Evolutionary conservation across 2,888 invertebrate species (phyloP), one percentile per base, ranked within the genome.

Genomic region (Pandemis heparana): DNA sequence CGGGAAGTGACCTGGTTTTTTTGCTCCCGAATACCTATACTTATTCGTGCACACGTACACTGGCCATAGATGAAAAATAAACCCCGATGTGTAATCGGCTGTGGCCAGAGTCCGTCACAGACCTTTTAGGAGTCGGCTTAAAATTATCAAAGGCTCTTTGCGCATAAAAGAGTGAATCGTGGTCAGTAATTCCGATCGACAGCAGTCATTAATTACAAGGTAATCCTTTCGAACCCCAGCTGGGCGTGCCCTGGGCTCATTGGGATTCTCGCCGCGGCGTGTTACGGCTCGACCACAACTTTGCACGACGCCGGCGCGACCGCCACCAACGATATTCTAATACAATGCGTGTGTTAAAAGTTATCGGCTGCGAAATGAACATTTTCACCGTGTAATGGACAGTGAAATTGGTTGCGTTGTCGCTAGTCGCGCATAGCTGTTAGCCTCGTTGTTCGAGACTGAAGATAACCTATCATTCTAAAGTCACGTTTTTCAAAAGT

Each of bases 101-200:
- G n/a, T 3, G 32, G 7, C 32, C 60, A 18, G 60, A 60, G 14
- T 32, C 4, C 38, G 23, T 23, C 56, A 12, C 56, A 39, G 18
- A 60, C 60, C 60, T 61, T 66, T 67, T 43, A 38, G 43, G n/a
- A 72, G 46, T 65, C 48, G 14, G 62, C 71, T 62, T 67, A 67
- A 72, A 62, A 67, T 72, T 72, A 72, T 67, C 67, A 62, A 46
- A 67, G 46, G 68, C 68, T 59, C 39, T 63, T 69, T 59, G 64
- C 59, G 68, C 63, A 73, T 62, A 71, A 65, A 71, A 69, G 68
- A 68, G 65, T 48, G 68, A 59, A 56, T 51, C 51, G 61, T 73
- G 63, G 73, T 73, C 73, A 68, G 65, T 65, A 73, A 73, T 62
- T 69, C 63, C 48, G 56, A 73, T 69, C 59, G 73, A 69, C 68